Conservation (phyloP, 2,797 vertebrate genomes). For the Australoheros facetus region DNA sequence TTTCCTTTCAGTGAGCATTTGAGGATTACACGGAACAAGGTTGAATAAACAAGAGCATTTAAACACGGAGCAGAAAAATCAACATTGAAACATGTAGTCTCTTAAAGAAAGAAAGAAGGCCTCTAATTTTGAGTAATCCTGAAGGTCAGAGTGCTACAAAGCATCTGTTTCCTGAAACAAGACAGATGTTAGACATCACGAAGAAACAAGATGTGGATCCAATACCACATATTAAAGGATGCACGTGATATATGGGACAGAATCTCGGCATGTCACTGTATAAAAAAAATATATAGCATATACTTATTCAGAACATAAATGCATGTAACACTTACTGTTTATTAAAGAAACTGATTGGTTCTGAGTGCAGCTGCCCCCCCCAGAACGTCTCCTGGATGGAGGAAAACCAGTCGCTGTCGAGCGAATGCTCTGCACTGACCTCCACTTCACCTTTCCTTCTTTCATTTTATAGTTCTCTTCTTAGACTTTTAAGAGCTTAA, state of each 20-base stretch:
- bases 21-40: slow-evolving; percentile 1
- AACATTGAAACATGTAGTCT: slow-evolving; percentile 36
- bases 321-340: background rate
- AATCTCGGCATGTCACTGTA: slow-evolving; percentile 22
- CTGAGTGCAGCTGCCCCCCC: slow-evolving; percentile 37
- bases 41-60: slow-evolving; percentile 50
- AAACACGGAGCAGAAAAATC: slow-evolving; percentile 36
- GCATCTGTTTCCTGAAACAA: slow-evolving; percentile 44
- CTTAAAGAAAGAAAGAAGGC: slow-evolving; percentile 6
- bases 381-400: slow-evolving; percentile 45
- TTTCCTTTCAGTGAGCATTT: slow-evolving; percentile 40
- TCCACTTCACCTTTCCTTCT: slow-evolving; percentile 51
- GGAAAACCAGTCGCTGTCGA: slow-evolving; percentile 52
- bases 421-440: slow-evolving; percentile 32
- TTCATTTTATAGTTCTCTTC: slow-evolving; percentile 44
- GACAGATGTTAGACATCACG: slow-evolving; percentile 52
- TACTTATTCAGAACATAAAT: slow-evolving; percentile 17
- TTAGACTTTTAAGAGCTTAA: slow-evolving; percentile 44
- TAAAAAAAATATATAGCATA: slow-evolving; percentile 11
- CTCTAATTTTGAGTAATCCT: slow-evolving; percentile 27
- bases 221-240: slow-evolving; percentile 33
- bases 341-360: slow-evolving; percentile 41
- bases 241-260: slow-evolving; percentile 23
- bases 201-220: slow-evolving; percentile 22
- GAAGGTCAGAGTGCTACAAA: slow-evolving; percentile 28